These are phyloP conservation scores for Tolmerus cingulatus DNA, from an alignment of 2,888 invertebrate species.

Conservation along the genomic window DNA sequence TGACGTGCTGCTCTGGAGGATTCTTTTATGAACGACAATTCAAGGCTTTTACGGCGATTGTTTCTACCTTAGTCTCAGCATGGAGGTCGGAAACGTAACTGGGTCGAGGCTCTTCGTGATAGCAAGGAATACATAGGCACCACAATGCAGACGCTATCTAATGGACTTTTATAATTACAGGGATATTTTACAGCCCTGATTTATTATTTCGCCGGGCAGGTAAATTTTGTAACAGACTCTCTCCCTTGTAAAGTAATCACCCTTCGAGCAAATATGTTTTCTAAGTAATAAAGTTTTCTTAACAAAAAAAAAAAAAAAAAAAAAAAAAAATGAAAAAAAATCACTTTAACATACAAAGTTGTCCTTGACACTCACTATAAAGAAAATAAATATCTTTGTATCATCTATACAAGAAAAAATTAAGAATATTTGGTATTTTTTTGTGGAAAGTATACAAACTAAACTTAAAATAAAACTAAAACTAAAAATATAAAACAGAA, in stretches of 20 bases:
- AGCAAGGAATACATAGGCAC: background rate
- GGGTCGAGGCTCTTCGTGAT: background rate
- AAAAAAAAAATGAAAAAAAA: background rate
- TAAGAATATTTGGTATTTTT: conserved; percentile 33
- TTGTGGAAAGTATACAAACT: background rate
- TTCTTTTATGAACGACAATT: background rate
- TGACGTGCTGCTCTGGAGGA: background rate
- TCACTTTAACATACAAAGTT: background rate
- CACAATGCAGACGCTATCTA: background rate
- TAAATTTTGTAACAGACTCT: background rate
- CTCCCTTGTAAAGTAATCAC: background rate
- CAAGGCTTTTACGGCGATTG: background rate
- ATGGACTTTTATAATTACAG: background rate
- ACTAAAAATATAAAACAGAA: background rate
- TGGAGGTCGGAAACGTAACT: background rate
- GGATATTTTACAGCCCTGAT: background rate
- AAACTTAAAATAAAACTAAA: background rate
- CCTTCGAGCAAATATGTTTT: background rate
- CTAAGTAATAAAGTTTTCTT: background rate
- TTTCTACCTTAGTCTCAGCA: background rate
- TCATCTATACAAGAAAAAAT: background rate
- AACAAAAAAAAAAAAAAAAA: background rate
- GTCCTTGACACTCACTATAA: background rate
- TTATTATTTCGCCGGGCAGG: background rate
- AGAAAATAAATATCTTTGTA: conserved; percentile 21